A percentile compares a stretch with the other conserved stretches of the same genome.
phyloP scores from a whole-genome alignment of 2,113 vertebrate species.

The Pogona vitticeps region DNA sequence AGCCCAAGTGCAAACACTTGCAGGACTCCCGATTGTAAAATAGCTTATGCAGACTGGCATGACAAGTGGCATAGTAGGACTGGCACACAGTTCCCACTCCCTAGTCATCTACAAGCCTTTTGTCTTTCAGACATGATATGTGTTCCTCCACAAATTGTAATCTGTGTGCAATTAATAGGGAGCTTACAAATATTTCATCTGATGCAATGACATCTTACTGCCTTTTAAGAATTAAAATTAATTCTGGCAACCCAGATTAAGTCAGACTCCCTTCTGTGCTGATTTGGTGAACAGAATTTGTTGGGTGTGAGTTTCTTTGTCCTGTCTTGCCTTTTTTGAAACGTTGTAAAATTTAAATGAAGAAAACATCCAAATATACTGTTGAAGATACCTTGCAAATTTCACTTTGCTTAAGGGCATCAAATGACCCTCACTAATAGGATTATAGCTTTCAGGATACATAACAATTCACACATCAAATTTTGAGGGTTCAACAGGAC shows the following conservation, averaged over 20 bases:
- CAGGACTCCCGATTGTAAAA: background rate
- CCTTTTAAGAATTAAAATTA: background rate
- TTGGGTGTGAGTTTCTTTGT: background rate
- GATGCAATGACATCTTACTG: background rate
- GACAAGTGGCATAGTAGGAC: background rate
- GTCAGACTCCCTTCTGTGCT: background rate
- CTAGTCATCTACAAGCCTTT: background rate
- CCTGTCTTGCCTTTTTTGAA: background rate
- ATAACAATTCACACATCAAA: background rate
- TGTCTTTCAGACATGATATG: background rate
- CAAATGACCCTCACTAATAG: background rate
- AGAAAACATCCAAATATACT: background rate
- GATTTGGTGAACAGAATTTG: background rate
- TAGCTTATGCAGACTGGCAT: no score
- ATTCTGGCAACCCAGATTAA: background rate
- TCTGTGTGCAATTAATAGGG: background rate
- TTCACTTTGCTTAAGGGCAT: background rate
- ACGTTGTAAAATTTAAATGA: background rate
- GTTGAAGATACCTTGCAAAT: background rate
- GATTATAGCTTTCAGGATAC: constrained; percentile 11
- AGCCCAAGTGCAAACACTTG: background rate
- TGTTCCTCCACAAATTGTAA: background rate
- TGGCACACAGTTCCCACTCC: background rate
- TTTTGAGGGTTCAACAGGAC: background rate
- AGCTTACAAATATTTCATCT: background rate